Conservation (phyloP, 2,888 invertebrate species). For the Cistogaster globosa region DNA sequence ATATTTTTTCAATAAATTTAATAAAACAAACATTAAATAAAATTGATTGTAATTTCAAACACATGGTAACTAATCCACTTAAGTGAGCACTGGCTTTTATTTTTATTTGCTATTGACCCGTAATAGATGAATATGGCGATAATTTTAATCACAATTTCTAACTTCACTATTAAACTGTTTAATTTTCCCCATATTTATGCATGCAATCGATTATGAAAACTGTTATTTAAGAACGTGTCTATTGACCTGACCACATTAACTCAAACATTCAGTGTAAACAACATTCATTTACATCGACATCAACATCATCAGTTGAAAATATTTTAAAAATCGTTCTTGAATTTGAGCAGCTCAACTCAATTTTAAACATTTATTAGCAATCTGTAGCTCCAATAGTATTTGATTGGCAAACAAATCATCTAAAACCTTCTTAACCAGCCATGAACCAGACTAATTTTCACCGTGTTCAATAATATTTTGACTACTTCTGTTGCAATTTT, state of each 20-base stretch:
- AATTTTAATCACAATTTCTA: constrained; percentile 30
- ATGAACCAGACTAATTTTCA: constrained; percentile 53
- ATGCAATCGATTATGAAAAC: constrained; percentile 42
- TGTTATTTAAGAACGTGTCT: constrained; percentile 50
- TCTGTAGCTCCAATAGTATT: constrained; percentile 50
- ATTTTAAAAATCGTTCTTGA: constrained; percentile 39
- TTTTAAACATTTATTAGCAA: constrained; percentile 63
- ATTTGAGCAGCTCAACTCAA: constrained; percentile 21
- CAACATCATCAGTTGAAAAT: constrained; percentile 15
- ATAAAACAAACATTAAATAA: too few species aligned
- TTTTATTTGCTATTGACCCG: neutral
- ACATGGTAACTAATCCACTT: neutral
- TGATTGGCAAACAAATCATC: constrained; percentile 56
- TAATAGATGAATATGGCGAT: neutral
- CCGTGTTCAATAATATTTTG: constrained; percentile 15
- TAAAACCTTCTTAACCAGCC: constrained; percentile 10
- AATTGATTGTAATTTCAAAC: too few species aligned
- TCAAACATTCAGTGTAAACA: constrained; percentile 6
- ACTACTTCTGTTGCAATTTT: neutral
- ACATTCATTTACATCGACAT: constrained; percentile 17
- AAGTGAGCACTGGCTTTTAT: neutral
- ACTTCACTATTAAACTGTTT: constrained; percentile 1
- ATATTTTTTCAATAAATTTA: too few species aligned
- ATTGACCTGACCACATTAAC: constrained; percentile 1
- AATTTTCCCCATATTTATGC: constrained; percentile 42